Percentiles rank a stretch among this genome's conserved stretches.
Evolutionary conservation across 2,797 vertebrate genomes (phyloP).

Genomic region (Anguilla obscura): DNA sequence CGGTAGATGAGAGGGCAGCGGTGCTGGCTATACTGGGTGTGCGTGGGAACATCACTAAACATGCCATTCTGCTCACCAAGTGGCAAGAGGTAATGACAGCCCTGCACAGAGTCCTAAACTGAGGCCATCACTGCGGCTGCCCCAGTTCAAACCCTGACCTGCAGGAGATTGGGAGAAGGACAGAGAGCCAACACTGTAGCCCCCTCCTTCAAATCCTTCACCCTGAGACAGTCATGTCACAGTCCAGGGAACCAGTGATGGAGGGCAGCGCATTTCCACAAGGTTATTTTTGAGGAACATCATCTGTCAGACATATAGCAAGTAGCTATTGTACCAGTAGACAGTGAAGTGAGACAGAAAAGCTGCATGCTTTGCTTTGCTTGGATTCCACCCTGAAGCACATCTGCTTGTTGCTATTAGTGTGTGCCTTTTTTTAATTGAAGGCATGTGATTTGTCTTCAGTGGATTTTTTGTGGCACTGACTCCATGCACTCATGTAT

Average conservation of each 20-base stretch:
- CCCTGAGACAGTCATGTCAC: slow-evolving; percentile 37
- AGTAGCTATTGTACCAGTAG: not conserved
- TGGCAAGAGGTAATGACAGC: slow-evolving; percentile 72
- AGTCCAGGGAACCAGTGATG: not conserved
- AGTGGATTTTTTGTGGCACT: slow-evolving; percentile 45
- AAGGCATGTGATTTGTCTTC: slow-evolving; percentile 47
- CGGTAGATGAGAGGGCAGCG: slow-evolving; percentile 38
- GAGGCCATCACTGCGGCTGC: slow-evolving; percentile 53
- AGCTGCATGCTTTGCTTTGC: not conserved
- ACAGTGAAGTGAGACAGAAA: not conserved
- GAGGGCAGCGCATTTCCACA: not conserved
- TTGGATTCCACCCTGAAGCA: not conserved
- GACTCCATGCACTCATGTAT: slow-evolving; percentile 51
- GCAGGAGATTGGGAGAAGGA: not conserved
- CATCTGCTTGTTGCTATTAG: slow-evolving; percentile 32
- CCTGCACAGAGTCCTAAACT: slow-evolving; percentile 64
- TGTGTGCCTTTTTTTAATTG: slow-evolving; percentile 30
- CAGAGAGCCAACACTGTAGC: slow-evolving; percentile 57
- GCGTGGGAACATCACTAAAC: slow-evolving; percentile 74
- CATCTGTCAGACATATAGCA: not conserved
- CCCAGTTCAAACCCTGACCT: not conserved
- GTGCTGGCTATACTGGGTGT: slow-evolving; percentile 71
- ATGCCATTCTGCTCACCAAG: slow-evolving; percentile 65
- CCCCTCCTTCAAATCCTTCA: slow-evolving; percentile 49
- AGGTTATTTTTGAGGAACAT: not conserved